Evolutionary conservation across 2,797 vertebrate genomes (phyloP).

Genomic region (Hydrophis major): DNA sequence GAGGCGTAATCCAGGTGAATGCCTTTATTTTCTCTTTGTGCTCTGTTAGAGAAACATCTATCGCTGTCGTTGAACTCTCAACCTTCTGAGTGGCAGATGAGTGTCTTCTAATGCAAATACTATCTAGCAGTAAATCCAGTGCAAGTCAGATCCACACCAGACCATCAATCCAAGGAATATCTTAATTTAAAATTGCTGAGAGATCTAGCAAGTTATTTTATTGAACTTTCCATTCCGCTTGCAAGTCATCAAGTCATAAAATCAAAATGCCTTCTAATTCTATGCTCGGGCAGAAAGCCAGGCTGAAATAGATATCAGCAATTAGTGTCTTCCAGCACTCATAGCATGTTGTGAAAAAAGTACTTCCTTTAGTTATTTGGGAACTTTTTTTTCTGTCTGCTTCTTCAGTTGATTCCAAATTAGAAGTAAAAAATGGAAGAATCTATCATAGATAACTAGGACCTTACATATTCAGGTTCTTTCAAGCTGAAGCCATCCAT

Average conservation of each 20-base stretch:
- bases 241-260: background rate
- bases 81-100: background rate
- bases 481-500: background rate
- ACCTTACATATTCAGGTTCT: background rate
- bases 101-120: background rate
- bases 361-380: background rate
- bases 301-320: background rate
- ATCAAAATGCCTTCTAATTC: slow-evolving; percentile 36
- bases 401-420: background rate
- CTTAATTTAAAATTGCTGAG: background rate
- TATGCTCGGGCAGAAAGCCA: slow-evolving; percentile 32
- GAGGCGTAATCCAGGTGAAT: background rate
- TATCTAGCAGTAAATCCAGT: background rate
- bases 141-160: background rate
- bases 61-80: background rate
- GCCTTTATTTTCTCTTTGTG: background rate
- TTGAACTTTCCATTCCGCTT: background rate
- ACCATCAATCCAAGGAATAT: background rate
- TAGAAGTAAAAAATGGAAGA: background rate
- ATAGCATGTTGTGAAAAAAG: background rate
- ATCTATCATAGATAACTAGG: background rate
- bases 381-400: background rate
- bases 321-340: background rate
- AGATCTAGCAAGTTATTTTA: background rate
- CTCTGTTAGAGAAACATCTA: background rate